Evolutionary conservation across 2,113 vertebrate genomes (phyloP).

Genomic region (Synchiropus splendidus): DNA sequence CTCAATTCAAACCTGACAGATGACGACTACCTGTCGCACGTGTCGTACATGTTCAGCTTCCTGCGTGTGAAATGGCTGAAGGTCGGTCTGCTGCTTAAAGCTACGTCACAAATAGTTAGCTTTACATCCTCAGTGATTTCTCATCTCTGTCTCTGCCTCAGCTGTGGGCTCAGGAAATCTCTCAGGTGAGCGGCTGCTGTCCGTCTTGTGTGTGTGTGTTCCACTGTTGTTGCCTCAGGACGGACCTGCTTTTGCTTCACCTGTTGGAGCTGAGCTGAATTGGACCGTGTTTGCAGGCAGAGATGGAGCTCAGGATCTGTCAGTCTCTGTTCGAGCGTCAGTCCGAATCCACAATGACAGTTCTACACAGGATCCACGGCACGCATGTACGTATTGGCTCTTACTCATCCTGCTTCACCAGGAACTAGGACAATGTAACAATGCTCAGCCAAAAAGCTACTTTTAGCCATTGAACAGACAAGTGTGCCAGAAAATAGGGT

Average conservation of each 20-base stretch:
- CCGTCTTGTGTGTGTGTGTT: neutral
- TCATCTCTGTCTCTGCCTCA: constrained; percentile 27
- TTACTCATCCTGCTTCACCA: too few relatives aligned
- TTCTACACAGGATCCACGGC: constrained; percentile 81
- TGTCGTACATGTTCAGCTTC: constrained; percentile 66
- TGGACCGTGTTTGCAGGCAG: constrained; percentile 67
- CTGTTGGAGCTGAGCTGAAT: too few relatives aligned
- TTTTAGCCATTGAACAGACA: too few relatives aligned
- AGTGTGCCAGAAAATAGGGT: too few relatives aligned
- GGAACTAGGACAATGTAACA: too few relatives aligned
- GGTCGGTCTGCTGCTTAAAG: constrained; percentile 43
- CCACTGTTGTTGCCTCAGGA: too few relatives aligned
- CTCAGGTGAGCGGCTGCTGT: constrained; percentile 34
- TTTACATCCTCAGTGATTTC: neutral
- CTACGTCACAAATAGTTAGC: neutral
- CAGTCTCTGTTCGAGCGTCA: constrained; percentile 92
- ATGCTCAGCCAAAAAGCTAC: too few relatives aligned
- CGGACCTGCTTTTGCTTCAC: too few relatives aligned
- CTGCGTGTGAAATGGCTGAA: constrained; percentile 62
- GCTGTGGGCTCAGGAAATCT: constrained; percentile 63
- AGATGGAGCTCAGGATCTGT: constrained; percentile 83
- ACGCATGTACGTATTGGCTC: constrained; percentile 73
- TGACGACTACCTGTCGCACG: constrained; percentile 42
- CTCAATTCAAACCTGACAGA: constrained; percentile 44
- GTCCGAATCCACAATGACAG: constrained; percentile 77